These are phyloP conservation scores for Blomia tropicalis DNA, from an alignment of 2,888 invertebrate genomes.

Conservation along the genomic window DNA sequence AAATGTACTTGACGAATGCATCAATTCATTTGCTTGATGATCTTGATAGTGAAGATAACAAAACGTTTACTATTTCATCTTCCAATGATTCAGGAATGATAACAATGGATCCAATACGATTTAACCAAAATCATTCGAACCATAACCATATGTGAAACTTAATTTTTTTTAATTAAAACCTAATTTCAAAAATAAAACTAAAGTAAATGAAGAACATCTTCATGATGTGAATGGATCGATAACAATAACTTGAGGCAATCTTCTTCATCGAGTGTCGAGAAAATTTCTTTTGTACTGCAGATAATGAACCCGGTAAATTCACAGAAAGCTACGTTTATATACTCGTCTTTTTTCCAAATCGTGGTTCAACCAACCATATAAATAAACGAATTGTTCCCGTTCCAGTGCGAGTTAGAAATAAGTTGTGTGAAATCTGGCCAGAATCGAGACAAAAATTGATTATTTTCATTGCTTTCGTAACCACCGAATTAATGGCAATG, in stretches of 20 bases:
- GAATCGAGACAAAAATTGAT: constrained; percentile 42
- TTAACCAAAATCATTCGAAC: neutral
- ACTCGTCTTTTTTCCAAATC: constrained; percentile 43
- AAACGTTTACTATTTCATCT: neutral
- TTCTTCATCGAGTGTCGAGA: constrained; percentile 15
- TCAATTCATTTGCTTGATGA: no score
- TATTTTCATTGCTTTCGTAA: constrained; percentile 19
- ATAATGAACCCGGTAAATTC: constrained; percentile 49
- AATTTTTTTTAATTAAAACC: neutral
- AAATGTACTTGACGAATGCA: no score
- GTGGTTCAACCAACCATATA: constrained; percentile 49
- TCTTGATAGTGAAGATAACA: constrained; percentile 1
- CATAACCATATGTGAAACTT: neutral
- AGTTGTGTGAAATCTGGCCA: constrained; percentile 54
- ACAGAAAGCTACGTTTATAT: constrained; percentile 54
- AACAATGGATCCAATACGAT: neutral
- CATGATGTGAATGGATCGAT: neutral
- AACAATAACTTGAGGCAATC: constrained; percentile 8
- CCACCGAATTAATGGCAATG: constrained; percentile 26
- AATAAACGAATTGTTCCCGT: constrained; percentile 43
- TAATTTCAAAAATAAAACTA: neutral
- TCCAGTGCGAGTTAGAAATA: constrained; percentile 49
- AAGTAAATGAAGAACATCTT: constrained; percentile 13
- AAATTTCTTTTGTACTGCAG: constrained; percentile 17
- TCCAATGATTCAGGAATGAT: neutral